A percentile compares a stretch with the other conserved stretches of the same genome.
Evolutionary conservation across 2,888 invertebrate genomes (phyloP).

Genomic region (Ennomos fuscantarius): DNA sequence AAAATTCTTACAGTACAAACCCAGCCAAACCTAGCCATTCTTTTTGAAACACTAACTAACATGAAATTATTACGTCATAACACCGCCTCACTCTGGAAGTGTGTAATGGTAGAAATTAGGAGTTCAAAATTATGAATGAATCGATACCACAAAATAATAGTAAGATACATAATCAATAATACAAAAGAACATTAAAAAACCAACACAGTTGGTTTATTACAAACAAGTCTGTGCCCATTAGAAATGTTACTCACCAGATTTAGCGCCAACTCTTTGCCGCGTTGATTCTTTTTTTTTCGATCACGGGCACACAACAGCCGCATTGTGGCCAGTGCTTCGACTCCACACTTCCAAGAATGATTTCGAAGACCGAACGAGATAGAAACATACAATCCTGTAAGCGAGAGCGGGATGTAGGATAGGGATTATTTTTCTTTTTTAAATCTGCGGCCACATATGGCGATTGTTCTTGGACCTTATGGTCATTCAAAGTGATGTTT

Average conservation of each 20-base stretch:
- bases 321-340: slow-evolving; percentile 75
- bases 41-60: no score
- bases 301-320: slow-evolving; percentile 79
- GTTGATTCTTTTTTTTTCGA: slow-evolving; percentile 66
- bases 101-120: no score
- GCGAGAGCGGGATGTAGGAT: slow-evolving; percentile 48
- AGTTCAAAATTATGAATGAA: no score
- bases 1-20: no score
- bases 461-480: slow-evolving; percentile 83
- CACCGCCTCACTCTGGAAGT: no score
- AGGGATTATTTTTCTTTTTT: slow-evolving; percentile 77
- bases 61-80: no score
- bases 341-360: slow-evolving; percentile 80
- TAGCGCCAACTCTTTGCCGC: slow-evolving; percentile 61
- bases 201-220: slow-evolving; percentile 8
- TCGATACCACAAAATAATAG: no score
- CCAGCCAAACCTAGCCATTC: no score
- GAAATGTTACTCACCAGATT: slow-evolving; percentile 63
- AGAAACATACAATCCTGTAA: slow-evolving; percentile 42
- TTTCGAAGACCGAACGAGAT: slow-evolving; percentile 68
- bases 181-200: slow-evolving; percentile 10
- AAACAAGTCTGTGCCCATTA: slow-evolving; percentile 40
- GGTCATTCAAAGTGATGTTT: slow-evolving; percentile 65
- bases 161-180: background rate
- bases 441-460: slow-evolving; percentile 84